Evolutionary conservation across 1,140 invertebrate species (phyloP), one percentile per base, ranked within the genome.

Genomic region (Zaprionus capensis): DNA sequence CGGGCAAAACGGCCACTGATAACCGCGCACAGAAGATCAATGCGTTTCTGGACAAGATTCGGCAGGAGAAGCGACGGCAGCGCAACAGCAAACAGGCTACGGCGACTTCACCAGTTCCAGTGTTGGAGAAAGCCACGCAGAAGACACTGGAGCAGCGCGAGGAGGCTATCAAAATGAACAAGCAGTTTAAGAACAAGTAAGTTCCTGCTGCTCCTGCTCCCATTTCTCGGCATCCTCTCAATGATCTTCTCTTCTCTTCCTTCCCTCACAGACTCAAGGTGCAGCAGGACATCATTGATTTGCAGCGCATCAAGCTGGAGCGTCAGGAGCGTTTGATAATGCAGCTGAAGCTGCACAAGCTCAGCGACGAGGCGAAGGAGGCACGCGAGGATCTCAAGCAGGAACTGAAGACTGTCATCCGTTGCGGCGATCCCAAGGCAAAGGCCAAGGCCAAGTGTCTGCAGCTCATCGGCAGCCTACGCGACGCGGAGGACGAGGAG

Each of bases 241-340:
- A n/a, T 46, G 5, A 11, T 24, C n/a, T 24, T 24, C 2, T 22
- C 22, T 22, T 22, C 22, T 22, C 2, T 22, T 31, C 17, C 14
- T 22, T 11, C 1, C 20, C 62, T 71, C 75, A 66, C 62, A 94
- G 95, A 75, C 94, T 94, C 22, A 94, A 94, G 81, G 93, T 94
- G 15, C 95, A 96, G 88, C 94, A 95, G 85, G 93, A 94, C 68
- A 95, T 95, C 44, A 96, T 96, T 49, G 94, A 95, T 36, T 72
- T 94, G 11, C 95, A 95, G 82, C 94, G 94, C 80, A 91, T 93
- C 6, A 95, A 95, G 91, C 81, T 96, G 66, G 94, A 95, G 73
- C 94, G 95, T 62, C 95, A 95, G 91, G 94, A 94, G 61, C 94
- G 94, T 79, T 66, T 95, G 2, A 96, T 96, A 62, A 94, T 95